Evolutionary conservation across 2,797 vertebrate genomes (phyloP).

Genomic region (Muscicapa striata): DNA sequence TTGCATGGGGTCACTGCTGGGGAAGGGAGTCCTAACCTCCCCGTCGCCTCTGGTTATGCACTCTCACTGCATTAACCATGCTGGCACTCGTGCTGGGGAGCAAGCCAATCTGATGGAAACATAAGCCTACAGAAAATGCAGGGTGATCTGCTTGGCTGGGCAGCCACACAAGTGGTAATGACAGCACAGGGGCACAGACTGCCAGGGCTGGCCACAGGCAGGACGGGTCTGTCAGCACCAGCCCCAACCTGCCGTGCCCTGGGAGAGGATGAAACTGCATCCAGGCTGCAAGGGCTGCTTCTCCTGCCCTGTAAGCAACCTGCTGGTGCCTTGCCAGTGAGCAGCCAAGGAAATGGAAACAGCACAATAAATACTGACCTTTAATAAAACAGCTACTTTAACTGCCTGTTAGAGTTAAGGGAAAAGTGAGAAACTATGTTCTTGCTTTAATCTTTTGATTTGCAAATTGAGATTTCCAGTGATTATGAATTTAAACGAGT

Average conservation of each 20-base stretch:
- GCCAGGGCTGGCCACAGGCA: background rate
- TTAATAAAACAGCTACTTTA: background rate
- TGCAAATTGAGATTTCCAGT: background rate
- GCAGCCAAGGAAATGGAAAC: background rate
- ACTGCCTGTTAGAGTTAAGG: background rate
- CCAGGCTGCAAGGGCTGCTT: no score
- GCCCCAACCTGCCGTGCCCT: background rate
- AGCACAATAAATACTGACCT: background rate
- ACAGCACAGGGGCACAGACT: background rate
- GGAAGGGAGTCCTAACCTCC: background rate
- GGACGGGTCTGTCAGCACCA: background rate
- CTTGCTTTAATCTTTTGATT: background rate
- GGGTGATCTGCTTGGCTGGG: background rate
- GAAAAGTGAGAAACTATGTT: background rate
- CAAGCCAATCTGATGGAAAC: constrained; percentile 13
- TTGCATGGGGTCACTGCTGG: background rate
- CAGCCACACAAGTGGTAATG: constrained; percentile 25
- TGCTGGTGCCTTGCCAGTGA: background rate
- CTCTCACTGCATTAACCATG: background rate
- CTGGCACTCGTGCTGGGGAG: background rate
- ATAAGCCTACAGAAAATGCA: background rate
- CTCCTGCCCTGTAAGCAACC: background rate
- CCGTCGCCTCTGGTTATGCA: background rate
- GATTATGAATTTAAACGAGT: background rate
- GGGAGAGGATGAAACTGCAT: background rate